A percentile compares a stretch with the other conserved stretches of the same genome.
phyloP scores from a whole-genome alignment of 2,113 vertebrate species.

The Junco hyemalis region DNA sequence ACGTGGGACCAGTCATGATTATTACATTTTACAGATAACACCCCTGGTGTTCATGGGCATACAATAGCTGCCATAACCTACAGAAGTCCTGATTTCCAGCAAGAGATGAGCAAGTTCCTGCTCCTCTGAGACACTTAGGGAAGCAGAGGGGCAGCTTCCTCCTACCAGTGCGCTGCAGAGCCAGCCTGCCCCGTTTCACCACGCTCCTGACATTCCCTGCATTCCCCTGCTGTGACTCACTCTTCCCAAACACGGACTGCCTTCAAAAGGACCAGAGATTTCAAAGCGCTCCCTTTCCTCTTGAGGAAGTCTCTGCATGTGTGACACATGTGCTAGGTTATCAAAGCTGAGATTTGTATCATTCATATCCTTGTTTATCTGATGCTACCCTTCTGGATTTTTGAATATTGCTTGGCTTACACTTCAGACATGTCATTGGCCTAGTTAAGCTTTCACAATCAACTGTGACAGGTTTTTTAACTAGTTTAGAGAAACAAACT shows the following conservation, averaged over 20 bases:
- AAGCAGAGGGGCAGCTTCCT: background rate
- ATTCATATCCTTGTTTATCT: background rate
- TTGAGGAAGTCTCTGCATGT: background rate
- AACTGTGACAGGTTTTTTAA: background rate
- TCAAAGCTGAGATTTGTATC: background rate
- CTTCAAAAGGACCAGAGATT: background rate
- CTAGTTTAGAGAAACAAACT: background rate
- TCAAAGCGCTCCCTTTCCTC: background rate
- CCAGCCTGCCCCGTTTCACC: background rate
- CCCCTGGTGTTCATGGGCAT: background rate
- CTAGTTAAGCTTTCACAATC: background rate
- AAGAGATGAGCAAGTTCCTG: background rate
- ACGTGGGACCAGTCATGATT: fast-evolving
- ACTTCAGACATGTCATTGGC: fast-evolving
- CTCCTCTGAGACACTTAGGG: background rate
- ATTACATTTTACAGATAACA: background rate
- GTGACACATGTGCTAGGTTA: background rate
- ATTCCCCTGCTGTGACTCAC: slow-evolving; percentile 7
- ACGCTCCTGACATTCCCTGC: background rate
- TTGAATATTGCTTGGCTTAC: background rate
- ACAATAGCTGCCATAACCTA: background rate
- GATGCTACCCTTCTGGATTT: background rate
- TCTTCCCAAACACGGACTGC: background rate
- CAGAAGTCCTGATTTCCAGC: background rate
- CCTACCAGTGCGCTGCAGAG: background rate